Evolutionary conservation across 2,888 invertebrate genomes (phyloP).

Genomic region (Drosophila austrosaltans): DNA sequence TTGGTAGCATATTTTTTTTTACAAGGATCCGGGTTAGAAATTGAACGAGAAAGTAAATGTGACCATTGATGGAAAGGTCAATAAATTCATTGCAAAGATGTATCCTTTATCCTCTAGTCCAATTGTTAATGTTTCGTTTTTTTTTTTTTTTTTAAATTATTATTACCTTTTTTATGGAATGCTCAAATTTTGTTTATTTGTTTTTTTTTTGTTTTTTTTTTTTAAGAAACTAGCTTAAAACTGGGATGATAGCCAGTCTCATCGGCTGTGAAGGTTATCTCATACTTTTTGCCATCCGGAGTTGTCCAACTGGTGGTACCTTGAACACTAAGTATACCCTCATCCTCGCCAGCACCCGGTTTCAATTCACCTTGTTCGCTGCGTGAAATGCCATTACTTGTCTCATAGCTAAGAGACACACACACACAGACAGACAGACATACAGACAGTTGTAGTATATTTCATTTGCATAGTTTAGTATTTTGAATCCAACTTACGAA

Average conservation of each 20-base stretch:
- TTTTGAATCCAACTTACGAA: conserved; percentile 82
- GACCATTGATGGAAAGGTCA: not conserved
- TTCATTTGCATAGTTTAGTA: not conserved
- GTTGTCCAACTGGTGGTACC: conserved; percentile 86
- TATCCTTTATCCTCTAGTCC: too few species aligned
- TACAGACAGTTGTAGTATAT: not conserved
- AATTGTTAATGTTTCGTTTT: too few species aligned
- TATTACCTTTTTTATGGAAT: not conserved
- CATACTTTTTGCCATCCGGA: conserved; percentile 84
- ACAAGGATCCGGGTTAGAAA: conserved; percentile 40
- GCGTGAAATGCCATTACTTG: conserved; percentile 84
- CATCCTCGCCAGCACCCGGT: conserved; percentile 75
- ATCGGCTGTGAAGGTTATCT: conserved; percentile 84
- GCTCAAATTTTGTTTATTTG: not conserved
- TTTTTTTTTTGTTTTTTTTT: too few species aligned
- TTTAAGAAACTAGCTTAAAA: conserved; percentile 70
- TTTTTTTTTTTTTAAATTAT: too few species aligned
- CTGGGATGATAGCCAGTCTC: conserved; percentile 85
- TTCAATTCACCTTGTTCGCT: conserved; percentile 82
- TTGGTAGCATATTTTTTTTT: not conserved
- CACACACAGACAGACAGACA: not conserved
- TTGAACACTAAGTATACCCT: conserved; percentile 85
- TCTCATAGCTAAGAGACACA: conserved; percentile 80
- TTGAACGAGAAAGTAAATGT: not conserved
- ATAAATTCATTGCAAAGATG: not conserved